These are phyloP conservation scores for Euphysa ruthae DNA, from an alignment of 30 jellyfish, hydroid and myxozoan genomes.

Conservation along the genomic window DNA sequence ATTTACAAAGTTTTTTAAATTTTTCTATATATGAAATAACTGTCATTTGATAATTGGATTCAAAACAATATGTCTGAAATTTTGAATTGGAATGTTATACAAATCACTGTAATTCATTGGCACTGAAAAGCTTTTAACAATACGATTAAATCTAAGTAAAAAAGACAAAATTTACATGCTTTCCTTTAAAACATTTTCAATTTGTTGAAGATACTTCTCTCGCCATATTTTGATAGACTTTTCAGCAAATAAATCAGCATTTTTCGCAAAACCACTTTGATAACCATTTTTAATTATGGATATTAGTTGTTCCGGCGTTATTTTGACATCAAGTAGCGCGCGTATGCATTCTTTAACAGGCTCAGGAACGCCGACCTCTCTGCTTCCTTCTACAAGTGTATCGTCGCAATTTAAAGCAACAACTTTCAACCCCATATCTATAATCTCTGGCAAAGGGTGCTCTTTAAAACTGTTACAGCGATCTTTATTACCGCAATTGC, in stretches of 20 bases:
- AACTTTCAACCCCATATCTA: not conserved
- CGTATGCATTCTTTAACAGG: constrained; percentile 30
- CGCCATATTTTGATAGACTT: constrained; percentile 6
- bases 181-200: not conserved
- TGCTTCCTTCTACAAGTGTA: constrained; percentile 22
- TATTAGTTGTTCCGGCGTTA: constrained; percentile 6
- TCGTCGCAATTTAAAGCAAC: constrained; percentile 17
- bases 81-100: no score
- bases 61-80: no score
- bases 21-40: no score
- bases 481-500: constrained; percentile 17
- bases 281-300: constrained; percentile 20
- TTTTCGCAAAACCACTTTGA: not conserved
- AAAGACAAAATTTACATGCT: no score
- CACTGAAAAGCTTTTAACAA: no score
- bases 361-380: constrained; percentile 23
- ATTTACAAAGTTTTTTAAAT: no score
- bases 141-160: no score
- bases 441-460: constrained; percentile 3
- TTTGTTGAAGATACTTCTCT: not conserved
- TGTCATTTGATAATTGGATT: no score
- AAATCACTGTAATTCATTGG: no score
- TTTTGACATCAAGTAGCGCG: constrained; percentile 3
- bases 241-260: not conserved
- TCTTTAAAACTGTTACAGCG: constrained; percentile 7